Conservation (phyloP, 2,888 invertebrate species). For the Dioctria linearis region DNA sequence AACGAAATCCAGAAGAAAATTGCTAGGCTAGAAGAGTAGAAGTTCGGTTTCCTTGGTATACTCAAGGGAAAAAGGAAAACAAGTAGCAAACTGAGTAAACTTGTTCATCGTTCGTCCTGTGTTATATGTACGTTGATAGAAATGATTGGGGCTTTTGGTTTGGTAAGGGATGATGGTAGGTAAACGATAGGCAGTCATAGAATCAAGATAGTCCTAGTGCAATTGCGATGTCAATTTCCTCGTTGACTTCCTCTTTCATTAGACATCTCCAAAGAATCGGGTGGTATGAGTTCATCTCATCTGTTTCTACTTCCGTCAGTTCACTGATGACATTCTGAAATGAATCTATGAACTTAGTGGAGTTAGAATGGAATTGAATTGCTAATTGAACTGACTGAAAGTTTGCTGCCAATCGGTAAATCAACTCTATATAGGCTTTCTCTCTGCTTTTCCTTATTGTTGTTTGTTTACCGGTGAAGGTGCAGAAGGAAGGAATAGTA, state of each 20-base stretch:
- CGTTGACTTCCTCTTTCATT: neutral
- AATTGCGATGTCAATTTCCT: constrained; percentile 10
- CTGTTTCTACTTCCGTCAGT: constrained; percentile 32
- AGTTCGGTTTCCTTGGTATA: constrained; percentile 24
- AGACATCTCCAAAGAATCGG: too few relatives aligned
- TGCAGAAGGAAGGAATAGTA: too few relatives aligned
- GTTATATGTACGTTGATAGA: too few relatives aligned
- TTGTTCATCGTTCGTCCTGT: neutral
- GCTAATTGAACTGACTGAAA: constrained; percentile 51
- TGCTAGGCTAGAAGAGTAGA: neutral
- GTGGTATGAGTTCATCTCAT: neutral
- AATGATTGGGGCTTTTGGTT: too few relatives aligned
- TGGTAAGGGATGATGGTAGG: too few relatives aligned
- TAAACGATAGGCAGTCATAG: neutral
- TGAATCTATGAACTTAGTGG: neutral
- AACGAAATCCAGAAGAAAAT: constrained; percentile 32
- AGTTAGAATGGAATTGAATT: constrained; percentile 29
- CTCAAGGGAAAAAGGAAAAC: constrained; percentile 21
- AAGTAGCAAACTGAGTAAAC: neutral
- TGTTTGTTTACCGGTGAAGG: too few relatives aligned
- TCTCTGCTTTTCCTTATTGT: too few relatives aligned
- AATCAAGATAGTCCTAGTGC: neutral
- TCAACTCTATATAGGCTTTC: neutral
- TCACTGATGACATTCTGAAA: constrained; percentile 28
- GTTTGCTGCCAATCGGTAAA: constrained; percentile 23